phyloP scores from a whole-genome alignment of 92 coral and sea anemone species.

The Diadumene lineata region DNA sequence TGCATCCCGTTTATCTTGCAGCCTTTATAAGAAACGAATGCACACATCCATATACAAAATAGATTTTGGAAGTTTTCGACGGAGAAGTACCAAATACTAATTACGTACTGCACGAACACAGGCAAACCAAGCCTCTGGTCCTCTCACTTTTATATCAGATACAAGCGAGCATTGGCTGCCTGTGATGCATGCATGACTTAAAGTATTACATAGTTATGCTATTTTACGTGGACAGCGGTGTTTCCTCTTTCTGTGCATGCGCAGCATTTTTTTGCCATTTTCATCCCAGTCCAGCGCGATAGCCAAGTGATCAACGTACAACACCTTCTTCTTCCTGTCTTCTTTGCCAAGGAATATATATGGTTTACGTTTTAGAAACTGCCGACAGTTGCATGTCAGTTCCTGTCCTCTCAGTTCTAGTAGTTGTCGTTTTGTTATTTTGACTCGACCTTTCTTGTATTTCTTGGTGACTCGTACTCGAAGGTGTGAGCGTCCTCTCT shows the following conservation, averaged over 20 bases:
- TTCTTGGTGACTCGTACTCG: conserved; percentile 77
- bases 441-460: conserved; percentile 71
- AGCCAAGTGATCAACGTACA: conserved; percentile 75
- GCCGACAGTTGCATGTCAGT: conserved; percentile 79
- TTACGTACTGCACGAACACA: no score
- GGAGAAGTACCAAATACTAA: no score
- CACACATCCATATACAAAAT: no score
- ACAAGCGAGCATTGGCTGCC: no score
- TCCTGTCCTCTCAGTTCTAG: conserved; percentile 72
- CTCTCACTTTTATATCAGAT: no score
- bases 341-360: conserved; percentile 91
- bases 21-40: no score
- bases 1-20: no score
- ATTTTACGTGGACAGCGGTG: conserved; percentile 61
- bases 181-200: no score
- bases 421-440: conserved; percentile 64
- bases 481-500: conserved; percentile 65
- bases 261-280: conserved; percentile 62
- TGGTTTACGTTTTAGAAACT: conserved; percentile 44
- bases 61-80: no score
- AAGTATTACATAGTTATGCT: not conserved
- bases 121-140: no score
- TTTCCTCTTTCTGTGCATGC: conserved; percentile 73
- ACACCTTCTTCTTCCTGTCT: conserved; percentile 54
- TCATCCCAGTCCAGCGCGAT: conserved; percentile 86